phyloP scores from a whole-genome alignment of 2,797 vertebrate genomes.

The Miichthys miiuy region DNA sequence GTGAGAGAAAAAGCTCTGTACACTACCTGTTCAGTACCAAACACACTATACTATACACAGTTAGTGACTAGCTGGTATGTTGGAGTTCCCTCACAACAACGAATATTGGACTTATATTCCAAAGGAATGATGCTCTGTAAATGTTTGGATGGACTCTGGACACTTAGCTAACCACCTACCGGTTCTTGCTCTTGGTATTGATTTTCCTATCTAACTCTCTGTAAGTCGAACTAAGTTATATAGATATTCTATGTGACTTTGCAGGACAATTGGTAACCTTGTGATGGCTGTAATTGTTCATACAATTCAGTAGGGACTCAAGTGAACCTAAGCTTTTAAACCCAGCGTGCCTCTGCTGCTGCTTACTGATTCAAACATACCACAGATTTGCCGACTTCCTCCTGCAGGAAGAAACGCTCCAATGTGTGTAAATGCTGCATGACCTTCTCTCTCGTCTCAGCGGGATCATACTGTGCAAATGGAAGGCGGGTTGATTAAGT shows the following conservation, averaged over 20 bases:
- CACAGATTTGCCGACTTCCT: conserved; percentile 10
- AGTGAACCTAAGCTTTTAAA: conserved; percentile 27
- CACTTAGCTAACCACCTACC: neutral
- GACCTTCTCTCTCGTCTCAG: conserved; percentile 65
- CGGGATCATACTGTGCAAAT: conserved; percentile 67
- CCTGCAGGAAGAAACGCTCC: conserved; percentile 12
- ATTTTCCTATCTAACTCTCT: neutral
- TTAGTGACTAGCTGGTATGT: too few relatives aligned
- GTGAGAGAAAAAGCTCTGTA: too few relatives aligned
- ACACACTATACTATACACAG: too few relatives aligned
- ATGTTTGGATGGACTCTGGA: neutral
- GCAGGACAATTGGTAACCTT: conserved; percentile 14
- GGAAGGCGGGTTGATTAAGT: conserved; percentile 71
- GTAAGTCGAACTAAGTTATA: neutral
- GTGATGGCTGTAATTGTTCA: conserved; percentile 12
- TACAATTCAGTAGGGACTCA: neutral
- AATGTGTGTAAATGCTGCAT: conserved; percentile 48
- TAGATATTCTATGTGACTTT: neutral
- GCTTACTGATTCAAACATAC: conserved; percentile 43
- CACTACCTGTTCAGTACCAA: too few relatives aligned
- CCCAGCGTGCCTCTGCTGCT: conserved; percentile 5
- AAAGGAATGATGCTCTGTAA: too few relatives aligned
- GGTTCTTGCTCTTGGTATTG: neutral
- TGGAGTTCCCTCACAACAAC: too few relatives aligned
- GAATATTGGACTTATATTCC: too few relatives aligned